Evolutionary conservation across 2,797 vertebrate genomes (phyloP), one percentile per base, ranked within the genome.

Genomic region (Gephyroberyx darwinii): DNA sequence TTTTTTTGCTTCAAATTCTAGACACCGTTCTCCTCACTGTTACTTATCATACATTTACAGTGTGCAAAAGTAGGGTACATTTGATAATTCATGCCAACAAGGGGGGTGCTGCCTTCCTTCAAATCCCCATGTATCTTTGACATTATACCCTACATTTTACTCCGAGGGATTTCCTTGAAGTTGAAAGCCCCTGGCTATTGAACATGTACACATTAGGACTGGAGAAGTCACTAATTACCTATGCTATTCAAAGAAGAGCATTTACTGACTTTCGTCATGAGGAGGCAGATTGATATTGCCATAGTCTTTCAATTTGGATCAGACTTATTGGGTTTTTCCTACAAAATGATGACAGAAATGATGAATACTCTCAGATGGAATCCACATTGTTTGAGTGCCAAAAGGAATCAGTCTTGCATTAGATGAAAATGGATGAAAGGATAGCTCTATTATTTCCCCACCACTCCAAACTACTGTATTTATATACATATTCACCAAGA

Each of bases 221-320:
- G 71, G 52, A 60, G 20, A 22, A 43, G 3, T 16, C 9, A 64
- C 48, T 65, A 64, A 75, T 64, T 68, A 69, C 12, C 16, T 61
- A 0, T 1, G 54, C 41, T 51, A 58, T 69, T 79, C 35, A 71
- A 52, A 80, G 30, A 19, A 26, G 20, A 35, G 17, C 8, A 58
- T 59, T 62, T 57, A 52, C 54, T 63, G 35, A 33, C n/a, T 17
- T 55, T 47, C 13, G 58, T 64, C 20, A 59, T 52, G 3, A 39
- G 31, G 17, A 8, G 30, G 55, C 20, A 39, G 2, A 13, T 1
- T 45, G 37, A 48, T 33, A 16, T 19, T 9, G 19, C 7, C 59
- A 55, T 35, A 22, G 55, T 43, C 66, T 41, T 74, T 67, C 55
- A 65, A 16, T n/a, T 8, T 33, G 35, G 31, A 10, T 57, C 55